Base-by-base conservation (phyloP, 37 sponge, comb jelly and placozoan genomes). In the Haliclona indistincta region DNA sequence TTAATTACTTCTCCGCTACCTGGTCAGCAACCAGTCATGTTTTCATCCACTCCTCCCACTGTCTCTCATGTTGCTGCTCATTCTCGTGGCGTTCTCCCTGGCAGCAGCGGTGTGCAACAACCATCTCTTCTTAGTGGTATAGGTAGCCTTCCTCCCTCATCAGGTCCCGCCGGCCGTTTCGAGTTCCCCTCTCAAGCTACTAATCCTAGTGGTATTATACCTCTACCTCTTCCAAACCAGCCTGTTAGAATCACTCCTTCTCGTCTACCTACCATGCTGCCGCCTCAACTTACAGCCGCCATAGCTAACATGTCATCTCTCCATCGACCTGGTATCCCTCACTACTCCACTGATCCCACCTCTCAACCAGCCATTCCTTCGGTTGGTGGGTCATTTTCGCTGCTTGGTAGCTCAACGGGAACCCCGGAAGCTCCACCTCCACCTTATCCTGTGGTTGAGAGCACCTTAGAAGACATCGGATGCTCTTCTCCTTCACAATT, bases 401-500 rank as follows among this genome's bases (percentile, higher is more conserved):
- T n/a, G n/a, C 23, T 58, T 8, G n/a, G 26, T 25, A 47, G 13
- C 15, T 15, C 51, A 15, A 20, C 60, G 22, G n/a, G 6, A 25
- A n/a, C n/a, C 6, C 60, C 60, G 11, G 13, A 20, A n/a, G 42
- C 53, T 17, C 64, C 73, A 25, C 87, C 81, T 13, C 74, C 74
- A 1, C 88, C 88, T 26, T 77, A 77, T 52, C 63, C 78, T 29
- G 23, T 35, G 2, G 19, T 34, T 2, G 38, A 28, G 38, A 42
- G 68, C 32, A 41, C 70, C 11, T 40, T 26, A 10, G 86, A 78
- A 0, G 78, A 79, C 28, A 63, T 54, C 13, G 53, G 54, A 5
- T 85, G 74, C 33, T 66, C 80, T 11, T 90, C 91, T 0, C 85
- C 91, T 38, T 90, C 91, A 19, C 91, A 81, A 28, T 81, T 81